phyloP scores from a whole-genome alignment of 2,888 invertebrate species.

The Tolmerus cingulatus region DNA sequence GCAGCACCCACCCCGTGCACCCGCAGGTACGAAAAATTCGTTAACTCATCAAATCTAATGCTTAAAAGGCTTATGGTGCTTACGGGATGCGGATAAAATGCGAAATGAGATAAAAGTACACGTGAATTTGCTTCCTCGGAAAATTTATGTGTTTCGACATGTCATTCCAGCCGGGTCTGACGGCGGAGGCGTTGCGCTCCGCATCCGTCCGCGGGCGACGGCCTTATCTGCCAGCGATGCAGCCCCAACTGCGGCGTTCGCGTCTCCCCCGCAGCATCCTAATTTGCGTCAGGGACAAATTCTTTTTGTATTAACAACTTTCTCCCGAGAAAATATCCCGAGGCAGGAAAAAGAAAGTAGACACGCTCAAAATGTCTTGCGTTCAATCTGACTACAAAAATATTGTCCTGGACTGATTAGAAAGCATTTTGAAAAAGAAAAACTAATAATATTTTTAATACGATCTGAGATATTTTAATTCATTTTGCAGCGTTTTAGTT shows the following conservation, averaged over 20 bases:
- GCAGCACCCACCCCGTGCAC: background rate
- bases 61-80: conserved; percentile 23
- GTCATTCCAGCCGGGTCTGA: background rate
- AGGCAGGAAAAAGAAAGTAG: background rate
- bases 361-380: background rate
- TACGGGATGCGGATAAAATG: conserved; percentile 16
- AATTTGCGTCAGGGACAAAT: background rate
- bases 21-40: conserved; percentile 21
- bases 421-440: background rate
- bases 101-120: conserved; percentile 16
- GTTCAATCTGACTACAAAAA: background rate
- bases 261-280: background rate
- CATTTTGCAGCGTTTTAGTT: no score
- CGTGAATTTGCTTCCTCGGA: conserved; percentile 1
- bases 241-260: background rate
- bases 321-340: background rate
- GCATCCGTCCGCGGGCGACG: background rate
- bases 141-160: background rate
- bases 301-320: background rate
- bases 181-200: background rate
- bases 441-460: no score
- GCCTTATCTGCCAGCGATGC: background rate
- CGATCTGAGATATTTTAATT: no score
- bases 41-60: conserved; percentile 30
- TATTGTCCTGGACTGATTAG: background rate